These are phyloP conservation scores for Meriones unguiculatus DNA, from an alignment of 2,113 vertebrate genomes.

Conservation along the genomic window DNA sequence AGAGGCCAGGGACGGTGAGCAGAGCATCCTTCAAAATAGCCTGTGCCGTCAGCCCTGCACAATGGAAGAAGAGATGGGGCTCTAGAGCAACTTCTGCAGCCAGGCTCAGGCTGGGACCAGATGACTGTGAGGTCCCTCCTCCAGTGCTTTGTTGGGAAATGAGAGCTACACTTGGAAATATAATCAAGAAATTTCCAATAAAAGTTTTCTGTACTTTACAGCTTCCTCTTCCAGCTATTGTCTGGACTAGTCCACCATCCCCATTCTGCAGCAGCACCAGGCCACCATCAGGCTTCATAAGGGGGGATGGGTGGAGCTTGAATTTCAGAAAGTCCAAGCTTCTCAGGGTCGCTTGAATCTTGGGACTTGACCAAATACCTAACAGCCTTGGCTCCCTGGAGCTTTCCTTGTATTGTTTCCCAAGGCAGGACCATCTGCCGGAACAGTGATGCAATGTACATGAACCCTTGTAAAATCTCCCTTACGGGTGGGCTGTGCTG, in stretches of 20 bases:
- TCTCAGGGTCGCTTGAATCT: not conserved
- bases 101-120: not conserved
- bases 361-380: not conserved
- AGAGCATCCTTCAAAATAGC: not conserved
- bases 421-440: too few species aligned
- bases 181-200: conserved; percentile 87
- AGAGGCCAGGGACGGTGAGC: not conserved
- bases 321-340: too few species aligned
- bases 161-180: conserved; percentile 79
- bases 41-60: not conserved
- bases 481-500: not conserved
- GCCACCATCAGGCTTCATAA: not conserved
- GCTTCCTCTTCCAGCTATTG: not conserved
- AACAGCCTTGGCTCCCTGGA: not conserved
- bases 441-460: not conserved
- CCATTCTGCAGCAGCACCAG: not conserved
- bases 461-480: not conserved
- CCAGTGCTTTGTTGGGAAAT: conserved; percentile 78
- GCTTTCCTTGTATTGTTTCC: not conserved
- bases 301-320: not conserved
- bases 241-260: not conserved
- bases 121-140: not conserved
- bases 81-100: not conserved
- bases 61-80: not conserved
- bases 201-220: conserved; percentile 87